Evolutionary conservation across 2,113 vertebrate species (phyloP).

Genomic region (Phyllostomus hastatus): DNA sequence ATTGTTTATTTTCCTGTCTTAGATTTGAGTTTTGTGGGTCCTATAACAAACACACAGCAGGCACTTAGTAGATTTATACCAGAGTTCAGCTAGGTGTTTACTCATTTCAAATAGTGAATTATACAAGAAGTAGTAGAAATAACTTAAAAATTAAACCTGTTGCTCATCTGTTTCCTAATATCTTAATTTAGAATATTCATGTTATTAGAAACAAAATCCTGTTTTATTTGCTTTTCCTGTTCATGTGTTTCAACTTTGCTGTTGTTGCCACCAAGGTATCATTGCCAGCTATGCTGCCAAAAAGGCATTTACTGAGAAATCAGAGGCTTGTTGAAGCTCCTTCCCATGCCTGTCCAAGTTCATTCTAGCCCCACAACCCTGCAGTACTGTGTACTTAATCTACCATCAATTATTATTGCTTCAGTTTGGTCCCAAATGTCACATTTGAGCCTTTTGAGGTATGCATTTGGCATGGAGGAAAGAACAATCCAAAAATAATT

Average conservation of each 20-base stretch:
- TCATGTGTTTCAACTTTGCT: neutral
- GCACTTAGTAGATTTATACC: neutral
- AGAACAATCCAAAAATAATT: conserved; percentile 17
- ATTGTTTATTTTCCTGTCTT: neutral
- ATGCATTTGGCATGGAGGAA: neutral
- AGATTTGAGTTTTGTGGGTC: neutral
- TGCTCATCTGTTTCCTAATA: neutral
- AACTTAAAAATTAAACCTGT: neutral
- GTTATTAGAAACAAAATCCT: neutral
- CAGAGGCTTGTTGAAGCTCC: neutral
- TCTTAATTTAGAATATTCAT: neutral
- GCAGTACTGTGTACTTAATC: neutral
- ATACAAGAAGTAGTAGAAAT: neutral
- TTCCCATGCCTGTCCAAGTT: neutral
- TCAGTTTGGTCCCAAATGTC: neutral
- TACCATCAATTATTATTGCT: neutral
- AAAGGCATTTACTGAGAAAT: neutral
- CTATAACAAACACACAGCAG: neutral
- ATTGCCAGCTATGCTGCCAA: neutral
- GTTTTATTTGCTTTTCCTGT: neutral
- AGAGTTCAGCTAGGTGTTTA: neutral
- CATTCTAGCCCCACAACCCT: neutral
- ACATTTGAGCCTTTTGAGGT: neutral
- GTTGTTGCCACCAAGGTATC: neutral
- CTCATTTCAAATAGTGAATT: conserved; percentile 11